Conservation (phyloP, 2,113 vertebrate species). For the Pithys albifrons region DNA sequence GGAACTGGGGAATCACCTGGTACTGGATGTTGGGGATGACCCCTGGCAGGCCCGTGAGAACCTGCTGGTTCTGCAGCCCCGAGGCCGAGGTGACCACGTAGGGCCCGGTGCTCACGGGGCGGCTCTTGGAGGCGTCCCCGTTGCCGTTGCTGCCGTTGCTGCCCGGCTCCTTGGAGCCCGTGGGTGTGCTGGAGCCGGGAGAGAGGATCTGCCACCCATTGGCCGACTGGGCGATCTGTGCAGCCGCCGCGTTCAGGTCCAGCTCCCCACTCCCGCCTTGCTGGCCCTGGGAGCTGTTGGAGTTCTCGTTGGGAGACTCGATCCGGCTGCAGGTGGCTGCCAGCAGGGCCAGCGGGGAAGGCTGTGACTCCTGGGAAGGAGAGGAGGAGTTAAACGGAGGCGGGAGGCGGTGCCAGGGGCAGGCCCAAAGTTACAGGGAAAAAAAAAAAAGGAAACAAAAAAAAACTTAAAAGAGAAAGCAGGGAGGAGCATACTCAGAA, state of each 20-base stretch:
- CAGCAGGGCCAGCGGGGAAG: slow-evolving; percentile 92
- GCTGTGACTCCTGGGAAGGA: slow-evolving; percentile 87
- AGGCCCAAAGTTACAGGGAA: background rate
- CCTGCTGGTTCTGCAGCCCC: slow-evolving; percentile 86
- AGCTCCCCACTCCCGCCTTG: slow-evolving; percentile 80
- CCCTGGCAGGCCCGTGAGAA: slow-evolving; percentile 87
- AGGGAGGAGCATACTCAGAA: background rate
- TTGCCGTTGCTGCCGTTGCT: slow-evolving; percentile 65
- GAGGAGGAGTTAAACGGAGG: slow-evolving; percentile 32
- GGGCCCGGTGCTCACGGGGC: slow-evolving; percentile 77
- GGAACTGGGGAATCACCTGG: slow-evolving; percentile 96
- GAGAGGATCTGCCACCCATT: slow-evolving; percentile 95
- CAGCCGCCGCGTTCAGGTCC: slow-evolving; percentile 81
- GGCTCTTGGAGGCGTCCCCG: slow-evolving; percentile 72
- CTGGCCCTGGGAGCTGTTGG: slow-evolving; percentile 81
- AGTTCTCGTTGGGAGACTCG: slow-evolving; percentile 90
- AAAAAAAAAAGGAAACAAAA: background rate
- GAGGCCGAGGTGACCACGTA: slow-evolving; percentile 86
- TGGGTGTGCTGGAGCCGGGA: slow-evolving; percentile 74
- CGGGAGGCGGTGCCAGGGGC: background rate
- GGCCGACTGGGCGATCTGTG: slow-evolving; percentile 84
- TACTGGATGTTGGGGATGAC: slow-evolving; percentile 95
- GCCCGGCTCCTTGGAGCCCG: slow-evolving; percentile 77
- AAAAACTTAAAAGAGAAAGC: background rate
- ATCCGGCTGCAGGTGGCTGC: slow-evolving; percentile 97